These are phyloP conservation scores for Spisula subtruncata DNA, from an alignment of 2,888 invertebrate species.

Conservation along the genomic window DNA sequence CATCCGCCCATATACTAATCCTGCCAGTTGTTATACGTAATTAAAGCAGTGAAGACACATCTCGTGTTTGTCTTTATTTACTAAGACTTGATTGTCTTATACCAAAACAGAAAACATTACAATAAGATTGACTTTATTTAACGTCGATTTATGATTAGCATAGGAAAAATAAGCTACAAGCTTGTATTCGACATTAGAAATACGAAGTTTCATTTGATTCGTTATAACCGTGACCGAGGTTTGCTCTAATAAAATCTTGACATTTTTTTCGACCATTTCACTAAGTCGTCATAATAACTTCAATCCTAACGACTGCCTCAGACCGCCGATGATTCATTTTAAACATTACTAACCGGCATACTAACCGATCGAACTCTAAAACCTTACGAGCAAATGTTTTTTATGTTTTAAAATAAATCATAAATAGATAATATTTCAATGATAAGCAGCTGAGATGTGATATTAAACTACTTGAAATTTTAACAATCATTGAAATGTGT, in stretches of 20 bases:
- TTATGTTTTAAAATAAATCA: neutral
- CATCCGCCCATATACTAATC: too few relatives aligned
- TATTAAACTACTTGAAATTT: constrained; percentile 23
- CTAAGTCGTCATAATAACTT: neutral
- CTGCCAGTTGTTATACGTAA: too few relatives aligned
- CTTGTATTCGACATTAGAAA: too few relatives aligned
- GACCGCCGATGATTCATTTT: neutral
- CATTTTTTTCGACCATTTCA: neutral
- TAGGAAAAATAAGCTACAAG: too few relatives aligned
- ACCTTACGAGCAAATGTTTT: neutral
- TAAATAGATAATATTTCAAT: constrained; percentile 10
- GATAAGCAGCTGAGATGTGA: neutral
- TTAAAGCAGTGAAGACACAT: too few relatives aligned
- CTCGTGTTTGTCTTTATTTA: too few relatives aligned
- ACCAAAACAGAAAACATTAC: too few relatives aligned
- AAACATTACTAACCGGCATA: neutral
- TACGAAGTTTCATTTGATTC: too few relatives aligned
- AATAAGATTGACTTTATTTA: too few relatives aligned
- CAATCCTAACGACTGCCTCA: neutral
- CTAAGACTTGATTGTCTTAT: too few relatives aligned
- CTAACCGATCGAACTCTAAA: neutral
- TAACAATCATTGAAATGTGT: constrained; percentile 7
- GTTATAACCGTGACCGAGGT: too few relatives aligned
- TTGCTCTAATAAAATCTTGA: neutral
- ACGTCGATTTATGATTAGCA: too few relatives aligned